A percentile compares a stretch with the other conserved stretches of the same genome.
These are phyloP conservation scores for Caenorhabditis sp. DNA, from an alignment of 2,888 invertebrate genomes.

Conservation along the genomic window DNA sequence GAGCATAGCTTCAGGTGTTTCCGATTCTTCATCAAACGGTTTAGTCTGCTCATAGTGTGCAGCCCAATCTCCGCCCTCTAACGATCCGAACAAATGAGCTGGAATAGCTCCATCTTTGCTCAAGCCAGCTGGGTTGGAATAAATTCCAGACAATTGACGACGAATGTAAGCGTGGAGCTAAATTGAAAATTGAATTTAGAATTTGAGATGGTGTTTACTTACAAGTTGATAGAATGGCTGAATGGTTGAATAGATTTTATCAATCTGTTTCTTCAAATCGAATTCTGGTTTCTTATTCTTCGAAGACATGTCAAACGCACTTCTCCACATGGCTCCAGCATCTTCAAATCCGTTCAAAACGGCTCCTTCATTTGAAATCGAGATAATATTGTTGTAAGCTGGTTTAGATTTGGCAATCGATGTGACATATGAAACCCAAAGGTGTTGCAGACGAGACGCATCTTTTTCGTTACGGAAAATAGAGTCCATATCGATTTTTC, in stretches of 20 bases:
- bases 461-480: slow-evolving; percentile 55
- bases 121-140: slow-evolving; percentile 56
- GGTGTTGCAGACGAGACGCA: slow-evolving; percentile 47
- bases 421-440: slow-evolving; percentile 51
- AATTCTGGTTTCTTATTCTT: slow-evolving; percentile 41
- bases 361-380: slow-evolving; percentile 67
- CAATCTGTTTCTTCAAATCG: slow-evolving; percentile 58
- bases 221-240: slow-evolving; percentile 69
- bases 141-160: slow-evolving; percentile 63
- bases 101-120: slow-evolving; percentile 69
- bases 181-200: slow-evolving; percentile 1
- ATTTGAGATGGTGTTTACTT: neutral
- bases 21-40: slow-evolving; percentile 63
- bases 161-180: slow-evolving; percentile 70
- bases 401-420: slow-evolving; percentile 44
- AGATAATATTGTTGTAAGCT: slow-evolving; percentile 59
- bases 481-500: slow-evolving; percentile 54
- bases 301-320: slow-evolving; percentile 66
- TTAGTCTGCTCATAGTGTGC: slow-evolving; percentile 66
- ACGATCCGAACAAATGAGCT: slow-evolving; percentile 70
- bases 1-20: slow-evolving; percentile 59
- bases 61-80: slow-evolving; percentile 68
- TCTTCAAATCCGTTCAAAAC: slow-evolving; percentile 66
- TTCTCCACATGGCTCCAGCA: slow-evolving; percentile 70
- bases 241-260: slow-evolving; percentile 61